Conservation (phyloP, 1,140 invertebrate genomes). For the Amyelois transitella region DNA sequence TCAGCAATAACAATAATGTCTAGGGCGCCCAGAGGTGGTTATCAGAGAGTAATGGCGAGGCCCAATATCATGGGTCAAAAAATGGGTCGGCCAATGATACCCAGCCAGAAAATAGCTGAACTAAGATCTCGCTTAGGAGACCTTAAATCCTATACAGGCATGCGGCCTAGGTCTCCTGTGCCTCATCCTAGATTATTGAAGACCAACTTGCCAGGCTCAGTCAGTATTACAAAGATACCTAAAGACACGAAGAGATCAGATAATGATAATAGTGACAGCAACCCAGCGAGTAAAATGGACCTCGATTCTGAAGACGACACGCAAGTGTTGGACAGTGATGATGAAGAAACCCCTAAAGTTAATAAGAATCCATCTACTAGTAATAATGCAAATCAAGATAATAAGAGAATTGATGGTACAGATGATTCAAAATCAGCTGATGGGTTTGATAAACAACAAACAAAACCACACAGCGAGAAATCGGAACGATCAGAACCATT, state of each 20-base stretch:
- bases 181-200: slow-evolving; percentile 34
- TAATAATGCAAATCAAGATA: neutral
- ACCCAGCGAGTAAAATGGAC: slow-evolving; percentile 22
- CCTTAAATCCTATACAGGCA: slow-evolving; percentile 35
- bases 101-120: slow-evolving; percentile 61
- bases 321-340: slow-evolving; percentile 61
- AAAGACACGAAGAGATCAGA: slow-evolving; percentile 43
- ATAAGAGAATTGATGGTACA: slow-evolving; percentile 14
- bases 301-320: slow-evolving; percentile 47
- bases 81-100: slow-evolving; percentile 43
- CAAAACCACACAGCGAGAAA: too few relatives aligned
- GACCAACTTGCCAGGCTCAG: slow-evolving; percentile 50
- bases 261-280: slow-evolving; percentile 26
- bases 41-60: slow-evolving; percentile 50
- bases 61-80: slow-evolving; percentile 47
- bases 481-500: slow-evolving; percentile 23
- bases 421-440: slow-evolving; percentile 29
- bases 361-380: slow-evolving; percentile 7
- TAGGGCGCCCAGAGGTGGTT: slow-evolving; percentile 65
- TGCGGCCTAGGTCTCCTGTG: slow-evolving; percentile 38
- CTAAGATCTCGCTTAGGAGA: slow-evolving; percentile 55
- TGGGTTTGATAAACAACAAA: slow-evolving; percentile 25
- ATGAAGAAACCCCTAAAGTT: slow-evolving; percentile 32
- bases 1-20: slow-evolving; percentile 81
- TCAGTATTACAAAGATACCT: slow-evolving; percentile 62